Evolutionary conservation across 2,797 vertebrate species (phyloP).

Genomic region (Smutsia temminckii): DNA sequence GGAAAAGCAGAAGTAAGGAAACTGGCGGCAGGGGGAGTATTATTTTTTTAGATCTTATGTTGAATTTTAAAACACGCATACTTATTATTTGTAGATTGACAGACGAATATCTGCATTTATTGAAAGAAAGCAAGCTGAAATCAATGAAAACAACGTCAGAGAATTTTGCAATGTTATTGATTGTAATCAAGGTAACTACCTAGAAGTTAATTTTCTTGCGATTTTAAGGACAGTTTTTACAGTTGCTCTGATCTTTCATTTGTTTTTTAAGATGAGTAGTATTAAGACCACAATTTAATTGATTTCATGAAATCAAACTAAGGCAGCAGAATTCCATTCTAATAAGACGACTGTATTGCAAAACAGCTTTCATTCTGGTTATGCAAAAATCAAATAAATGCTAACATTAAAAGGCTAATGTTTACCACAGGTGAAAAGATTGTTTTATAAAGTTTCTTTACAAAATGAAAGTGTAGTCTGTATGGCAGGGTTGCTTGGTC

Average conservation of each 20-base stretch:
- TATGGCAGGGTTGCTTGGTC: background rate
- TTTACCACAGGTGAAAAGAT: slow-evolving; percentile 6
- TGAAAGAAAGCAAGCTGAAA: slow-evolving; percentile 99
- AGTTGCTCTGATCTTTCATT: slow-evolving; percentile 58
- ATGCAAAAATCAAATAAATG: slow-evolving; percentile 46
- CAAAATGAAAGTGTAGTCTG: background rate
- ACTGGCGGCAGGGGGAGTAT: background rate
- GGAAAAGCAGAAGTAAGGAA: slow-evolving; percentile 95
- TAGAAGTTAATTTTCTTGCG: slow-evolving; percentile 80
- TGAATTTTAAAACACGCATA: slow-evolving; percentile 76
- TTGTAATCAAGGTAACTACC: slow-evolving; percentile 99
- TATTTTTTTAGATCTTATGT: slow-evolving; percentile 44
- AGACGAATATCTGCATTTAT: slow-evolving; percentile 99
- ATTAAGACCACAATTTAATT: slow-evolving; percentile 60
- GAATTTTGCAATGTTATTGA: slow-evolving; percentile 99
- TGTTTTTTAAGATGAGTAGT: slow-evolving; percentile 48
- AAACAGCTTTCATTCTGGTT: slow-evolving; percentile 49
- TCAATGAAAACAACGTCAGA: slow-evolving; percentile 99
- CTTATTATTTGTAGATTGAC: slow-evolving; percentile 93
- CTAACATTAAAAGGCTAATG: background rate
- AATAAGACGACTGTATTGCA: slow-evolving; percentile 1
- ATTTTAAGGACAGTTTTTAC: slow-evolving; percentile 68
- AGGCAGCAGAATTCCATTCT: slow-evolving; percentile 46
- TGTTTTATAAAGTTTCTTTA: slow-evolving; percentile 38
- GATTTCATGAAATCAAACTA: slow-evolving; percentile 58